Base-by-base conservation (phyloP, 2,797 vertebrate species). In the Sardinella longiceps region DNA sequence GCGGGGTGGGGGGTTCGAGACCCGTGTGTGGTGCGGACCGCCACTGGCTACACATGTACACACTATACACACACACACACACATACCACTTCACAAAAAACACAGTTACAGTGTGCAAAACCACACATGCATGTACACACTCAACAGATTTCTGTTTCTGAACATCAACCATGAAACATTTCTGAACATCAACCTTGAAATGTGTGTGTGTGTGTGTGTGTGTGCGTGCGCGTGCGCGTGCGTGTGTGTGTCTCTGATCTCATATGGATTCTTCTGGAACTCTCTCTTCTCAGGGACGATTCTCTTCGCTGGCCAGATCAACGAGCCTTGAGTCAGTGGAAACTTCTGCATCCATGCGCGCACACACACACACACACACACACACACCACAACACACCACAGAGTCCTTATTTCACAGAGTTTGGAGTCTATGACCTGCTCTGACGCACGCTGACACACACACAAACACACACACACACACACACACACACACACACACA, bases 261-360 rank as follows among this genome's bases (percentile, higher is more conserved):
- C 25, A 63, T 28, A 1, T 63, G 25, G 10, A 12, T 30, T 2
- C 14, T 74, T 74, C 30, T 74, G 86, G 46, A 56, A 56, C 53
- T 3, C 23, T 53, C 2, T 88, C 74, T 88, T 28, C 81, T 3
- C 90, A 99, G 98, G 97, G 93, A 97, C 97, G 53, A 85, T 99
- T 90, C 96, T 99, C 88, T 99, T 99, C 86, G 96, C 97, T 95
- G 98, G 98, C 84, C 97, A 98, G 94, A 96, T 99, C 92, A 97
- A 97, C 94, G 95, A 97, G 90, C 98, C 97, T 91, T 98, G 91
- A 96, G 86, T 5, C 66, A 37, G 30, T 37, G 66, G 66, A 11
- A 15, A 15, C n/a, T n/a, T n/a, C n/a, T n/a, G n/a, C n/a, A 33
- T 15, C 66, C 28, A 10, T 6, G 9, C 4, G n/a, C 56, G 28